Conservation (phyloP, 2,888 invertebrate genomes). For the Ormyrus labotus region DNA sequence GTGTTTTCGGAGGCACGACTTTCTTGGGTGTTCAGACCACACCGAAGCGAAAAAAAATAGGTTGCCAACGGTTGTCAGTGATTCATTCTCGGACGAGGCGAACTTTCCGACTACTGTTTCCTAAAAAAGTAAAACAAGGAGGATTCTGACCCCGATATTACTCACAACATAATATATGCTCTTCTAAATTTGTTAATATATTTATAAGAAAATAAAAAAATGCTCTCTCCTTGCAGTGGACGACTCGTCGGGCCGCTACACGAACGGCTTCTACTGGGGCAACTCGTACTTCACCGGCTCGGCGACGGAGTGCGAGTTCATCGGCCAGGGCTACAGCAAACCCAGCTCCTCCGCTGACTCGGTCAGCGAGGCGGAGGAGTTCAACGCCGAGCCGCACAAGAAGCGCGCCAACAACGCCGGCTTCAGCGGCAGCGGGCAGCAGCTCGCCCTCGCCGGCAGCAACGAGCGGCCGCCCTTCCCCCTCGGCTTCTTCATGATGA, state of each 20-base stretch:
- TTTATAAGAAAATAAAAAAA: no score
- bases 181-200: no score
- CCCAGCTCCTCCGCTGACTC: conserved; percentile 16
- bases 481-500: conserved; percentile 72
- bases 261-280: conserved; percentile 74
- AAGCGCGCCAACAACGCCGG: conserved; percentile 60
- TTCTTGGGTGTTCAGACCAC: no score
- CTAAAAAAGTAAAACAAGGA: no score
- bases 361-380: conserved; percentile 62
- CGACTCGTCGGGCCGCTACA: conserved; percentile 74
- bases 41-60: no score
- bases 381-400: conserved; percentile 65
- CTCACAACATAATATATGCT: no score
- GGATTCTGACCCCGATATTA: no score
- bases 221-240: conserved; percentile 65
- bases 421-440: conserved; percentile 55
- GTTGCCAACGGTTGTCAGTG: no score
- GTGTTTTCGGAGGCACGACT: no score
- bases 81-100: no score
- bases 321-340: conserved; percentile 62
- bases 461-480: conserved; percentile 69
- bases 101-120: no score
- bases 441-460: no score
- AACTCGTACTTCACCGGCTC: conserved; percentile 74
- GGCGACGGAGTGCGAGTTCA: conserved; percentile 71